These are phyloP conservation scores for Pseudopleuronectes americanus DNA, from an alignment of 2,797 vertebrate genomes.

Conservation along the genomic window DNA sequence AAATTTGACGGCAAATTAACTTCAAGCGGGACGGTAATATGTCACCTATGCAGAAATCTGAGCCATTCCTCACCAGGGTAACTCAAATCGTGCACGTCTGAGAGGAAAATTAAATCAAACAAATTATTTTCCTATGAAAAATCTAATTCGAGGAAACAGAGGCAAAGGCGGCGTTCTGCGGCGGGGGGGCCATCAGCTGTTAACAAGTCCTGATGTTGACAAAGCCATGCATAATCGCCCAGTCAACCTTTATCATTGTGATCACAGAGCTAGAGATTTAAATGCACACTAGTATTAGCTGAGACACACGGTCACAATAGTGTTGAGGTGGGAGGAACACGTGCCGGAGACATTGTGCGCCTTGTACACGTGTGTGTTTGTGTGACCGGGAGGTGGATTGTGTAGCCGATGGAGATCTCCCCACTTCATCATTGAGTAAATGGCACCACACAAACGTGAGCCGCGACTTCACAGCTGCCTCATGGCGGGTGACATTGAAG, in stretches of 20 bases:
- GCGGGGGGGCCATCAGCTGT: conserved; percentile 48
- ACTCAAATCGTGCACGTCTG: conserved; percentile 26
- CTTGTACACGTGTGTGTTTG: conserved; percentile 32
- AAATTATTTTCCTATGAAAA: conserved; percentile 51
- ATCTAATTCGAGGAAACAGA: conserved; percentile 42
- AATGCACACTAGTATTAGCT: conserved; percentile 67
- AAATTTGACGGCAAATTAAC: conserved; percentile 80
- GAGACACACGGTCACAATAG: conserved; percentile 69
- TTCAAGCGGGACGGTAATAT: conserved; percentile 66
- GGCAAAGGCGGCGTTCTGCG: conserved; percentile 24
- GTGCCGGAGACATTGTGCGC: conserved; percentile 36
- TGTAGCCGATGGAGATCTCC: conserved; percentile 73
- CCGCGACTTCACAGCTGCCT: conserved; percentile 79
- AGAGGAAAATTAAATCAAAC: conserved; percentile 61
- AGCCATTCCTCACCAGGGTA: conserved; percentile 37
- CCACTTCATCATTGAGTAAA: conserved; percentile 81
- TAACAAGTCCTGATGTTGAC: conserved; percentile 65
- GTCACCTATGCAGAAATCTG: conserved; percentile 71
- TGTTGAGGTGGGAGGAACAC: conserved; percentile 64
- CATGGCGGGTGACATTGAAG: conserved; percentile 79
- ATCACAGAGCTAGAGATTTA: conserved; percentile 66
- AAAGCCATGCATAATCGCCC: conserved; percentile 58
- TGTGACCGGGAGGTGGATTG: conserved; percentile 57
- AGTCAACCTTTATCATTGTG: conserved; percentile 66
- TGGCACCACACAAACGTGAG: conserved; percentile 74